Percentiles rank a stretch among this genome's conserved stretches.
Conservation (phyloP, 2,113 vertebrate genomes). For the Perognathus longimembris region DNA sequence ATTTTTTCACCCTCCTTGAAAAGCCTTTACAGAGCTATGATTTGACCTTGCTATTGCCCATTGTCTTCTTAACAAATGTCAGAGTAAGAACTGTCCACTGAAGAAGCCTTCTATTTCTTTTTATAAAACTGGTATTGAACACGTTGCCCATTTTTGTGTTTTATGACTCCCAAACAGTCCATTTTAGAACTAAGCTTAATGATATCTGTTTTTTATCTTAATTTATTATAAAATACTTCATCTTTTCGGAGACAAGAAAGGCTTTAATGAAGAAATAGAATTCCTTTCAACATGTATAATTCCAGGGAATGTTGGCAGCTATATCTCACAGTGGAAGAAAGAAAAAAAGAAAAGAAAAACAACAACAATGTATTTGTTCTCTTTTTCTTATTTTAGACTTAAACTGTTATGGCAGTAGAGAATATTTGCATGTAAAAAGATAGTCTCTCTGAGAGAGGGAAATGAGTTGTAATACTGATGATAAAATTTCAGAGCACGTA, state of each 20-base stretch:
- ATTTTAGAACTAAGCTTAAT: slow-evolving; percentile 50
- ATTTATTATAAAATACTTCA: not conserved
- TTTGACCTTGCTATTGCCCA: slow-evolving; percentile 16
- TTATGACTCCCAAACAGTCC: slow-evolving; percentile 45
- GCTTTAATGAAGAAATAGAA: slow-evolving; percentile 59
- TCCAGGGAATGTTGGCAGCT: slow-evolving; percentile 42
- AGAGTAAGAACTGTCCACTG: slow-evolving; percentile 4
- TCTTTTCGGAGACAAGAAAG: slow-evolving; percentile 26
- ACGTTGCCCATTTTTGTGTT: slow-evolving; percentile 44
- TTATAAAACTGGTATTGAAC: slow-evolving; percentile 54
- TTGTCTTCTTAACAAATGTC: slow-evolving; percentile 70
- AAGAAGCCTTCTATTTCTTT: slow-evolving; percentile 49
- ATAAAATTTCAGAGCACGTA: not conserved
- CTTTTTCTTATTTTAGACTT: not conserved
- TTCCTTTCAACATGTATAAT: slow-evolving; percentile 17
- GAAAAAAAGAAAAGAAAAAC: too few relatives aligned
- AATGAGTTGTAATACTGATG: not conserved
- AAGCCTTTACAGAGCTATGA: not conserved
- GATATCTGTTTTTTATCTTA: slow-evolving; percentile 57
- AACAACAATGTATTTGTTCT: not conserved
- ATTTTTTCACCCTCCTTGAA: not conserved
- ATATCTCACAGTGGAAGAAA: not conserved
- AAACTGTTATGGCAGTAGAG: not conserved
- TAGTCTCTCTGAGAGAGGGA: not conserved
- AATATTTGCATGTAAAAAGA: slow-evolving; percentile 19